Percentiles rank a stretch among this genome's conserved stretches.
Conservation (phyloP, 2,888 invertebrate genomes). For the Galerucella nymphaeae region DNA sequence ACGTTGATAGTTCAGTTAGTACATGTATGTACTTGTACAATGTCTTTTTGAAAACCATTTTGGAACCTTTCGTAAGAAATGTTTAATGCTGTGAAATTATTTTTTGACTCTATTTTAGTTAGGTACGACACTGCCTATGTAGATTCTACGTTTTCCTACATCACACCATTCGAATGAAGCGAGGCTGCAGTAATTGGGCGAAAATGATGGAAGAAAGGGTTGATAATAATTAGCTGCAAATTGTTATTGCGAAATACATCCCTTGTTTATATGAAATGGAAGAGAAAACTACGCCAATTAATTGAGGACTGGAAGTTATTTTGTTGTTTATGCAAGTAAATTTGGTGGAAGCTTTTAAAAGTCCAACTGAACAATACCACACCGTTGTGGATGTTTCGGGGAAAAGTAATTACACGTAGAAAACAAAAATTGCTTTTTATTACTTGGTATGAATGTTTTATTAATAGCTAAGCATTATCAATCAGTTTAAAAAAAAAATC, state of each 20-base stretch:
- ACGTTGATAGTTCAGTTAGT: too few relatives aligned
- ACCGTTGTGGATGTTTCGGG: background rate
- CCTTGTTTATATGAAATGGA: background rate
- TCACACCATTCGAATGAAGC: conserved; percentile 31
- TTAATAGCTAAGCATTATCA: too few relatives aligned
- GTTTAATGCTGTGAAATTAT: too few relatives aligned
- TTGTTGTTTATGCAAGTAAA: background rate
- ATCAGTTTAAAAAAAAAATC: too few relatives aligned
- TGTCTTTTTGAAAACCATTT: too few relatives aligned
- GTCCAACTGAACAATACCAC: background rate
- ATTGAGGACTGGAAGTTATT: background rate
- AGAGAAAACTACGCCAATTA: conserved; percentile 2
- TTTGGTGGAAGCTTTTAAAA: background rate
- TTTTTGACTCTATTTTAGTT: too few relatives aligned
- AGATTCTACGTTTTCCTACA: background rate
- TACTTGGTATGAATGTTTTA: background rate
- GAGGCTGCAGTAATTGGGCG: conserved; percentile 39
- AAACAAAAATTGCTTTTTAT: background rate
- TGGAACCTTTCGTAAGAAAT: too few relatives aligned
- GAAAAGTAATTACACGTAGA: background rate
- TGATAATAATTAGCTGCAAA: conserved; percentile 39
- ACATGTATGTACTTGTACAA: too few relatives aligned
- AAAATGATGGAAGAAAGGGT: conserved; percentile 36
- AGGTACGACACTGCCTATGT: background rate
- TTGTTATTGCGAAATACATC: conserved; percentile 23